Base-by-base conservation (phyloP, 2,113 vertebrate genomes). In the Rhinoderma darwinii region DNA sequence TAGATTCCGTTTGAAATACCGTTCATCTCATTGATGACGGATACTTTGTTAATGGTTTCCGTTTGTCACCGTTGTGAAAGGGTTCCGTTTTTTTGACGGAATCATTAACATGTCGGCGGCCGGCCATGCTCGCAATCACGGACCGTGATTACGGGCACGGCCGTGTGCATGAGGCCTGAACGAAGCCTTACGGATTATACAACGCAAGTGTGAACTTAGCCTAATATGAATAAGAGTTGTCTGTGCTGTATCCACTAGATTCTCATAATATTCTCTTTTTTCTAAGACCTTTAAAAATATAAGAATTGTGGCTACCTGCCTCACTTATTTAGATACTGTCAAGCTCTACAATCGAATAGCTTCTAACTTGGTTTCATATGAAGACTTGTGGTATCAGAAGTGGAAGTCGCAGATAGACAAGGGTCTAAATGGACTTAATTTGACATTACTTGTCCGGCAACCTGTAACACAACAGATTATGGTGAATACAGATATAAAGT, bases 311-410 rank as follows among this genome's bases (percentile, higher is more conserved):
- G 59, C 78, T 3, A 82, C 77, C 14, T 82, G 77, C 25, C 35
- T 66, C 20, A 88, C 63, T 30, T 88, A 88, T 18, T 61, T 43
- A 37, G 77, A 88, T 78, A 85, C 84, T 41, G 54, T 88, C 6
- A 86, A 86, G 47, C 44, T 88, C n/a, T 88, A 88, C 54, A 88
- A 88, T 35, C 78, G 78, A 39, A 68, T 88, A 75, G 83, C 88
- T 41, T 73, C 88, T 25, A 68, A 70, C 1, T 72, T 88, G 41
- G 43, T 88, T n/a, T 72, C 66, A 5, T 88, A 82, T 76, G 88
- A 88, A 75, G 78, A 59, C 9, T 27, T 88, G 70, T 88, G 88
- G 83, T 88, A 86, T 59, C 84, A 86, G 70, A 82, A 82, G 41
- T 88, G 88, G 88, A 88, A 68, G 68, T 41, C 84, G n/a, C 76